These are phyloP conservation scores for Zaprionus taronus DNA, from an alignment of 1,140 invertebrate species.

Conservation along the genomic window DNA sequence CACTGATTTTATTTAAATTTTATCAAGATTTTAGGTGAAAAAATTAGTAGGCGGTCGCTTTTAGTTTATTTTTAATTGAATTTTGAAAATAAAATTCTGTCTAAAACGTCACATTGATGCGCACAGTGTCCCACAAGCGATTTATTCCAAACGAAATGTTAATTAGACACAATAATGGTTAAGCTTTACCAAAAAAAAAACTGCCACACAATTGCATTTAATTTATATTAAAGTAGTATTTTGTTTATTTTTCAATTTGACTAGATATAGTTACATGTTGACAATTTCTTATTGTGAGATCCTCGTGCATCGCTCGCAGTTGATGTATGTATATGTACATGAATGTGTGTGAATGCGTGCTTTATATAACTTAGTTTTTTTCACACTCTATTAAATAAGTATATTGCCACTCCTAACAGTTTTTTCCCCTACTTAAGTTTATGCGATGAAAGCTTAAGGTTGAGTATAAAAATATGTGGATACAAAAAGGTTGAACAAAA, in stretches of 20 bases:
- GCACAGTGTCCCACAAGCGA: too few species aligned
- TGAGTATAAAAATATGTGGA: background rate
- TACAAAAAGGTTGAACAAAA: background rate
- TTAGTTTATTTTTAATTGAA: too few species aligned
- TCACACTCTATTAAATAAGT: conserved; percentile 8
- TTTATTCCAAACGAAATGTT: too few species aligned
- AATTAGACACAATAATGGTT: too few species aligned
- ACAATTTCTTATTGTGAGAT: conserved; percentile 18
- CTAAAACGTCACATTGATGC: too few species aligned
- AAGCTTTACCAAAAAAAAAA: too few species aligned
- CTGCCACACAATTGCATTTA: conserved; percentile 3
- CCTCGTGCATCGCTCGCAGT: conserved; percentile 22
- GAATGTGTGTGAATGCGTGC: conserved; percentile 39
- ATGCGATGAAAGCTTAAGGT: background rate
- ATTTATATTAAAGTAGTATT: conserved; percentile 13
- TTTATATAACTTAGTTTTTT: background rate
- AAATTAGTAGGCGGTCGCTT: too few species aligned
- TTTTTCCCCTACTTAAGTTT: background rate
- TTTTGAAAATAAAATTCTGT: too few species aligned
- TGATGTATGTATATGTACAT: conserved; percentile 22
- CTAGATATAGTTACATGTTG: conserved; percentile 45
- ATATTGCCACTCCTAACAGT: conserved; percentile 11
- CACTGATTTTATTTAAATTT: too few species aligned
- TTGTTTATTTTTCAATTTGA: conserved; percentile 48
- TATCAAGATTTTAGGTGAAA: too few species aligned